Conservation (phyloP, 2,113 vertebrate genomes). For the Melanotaenia duboulayi region DNA sequence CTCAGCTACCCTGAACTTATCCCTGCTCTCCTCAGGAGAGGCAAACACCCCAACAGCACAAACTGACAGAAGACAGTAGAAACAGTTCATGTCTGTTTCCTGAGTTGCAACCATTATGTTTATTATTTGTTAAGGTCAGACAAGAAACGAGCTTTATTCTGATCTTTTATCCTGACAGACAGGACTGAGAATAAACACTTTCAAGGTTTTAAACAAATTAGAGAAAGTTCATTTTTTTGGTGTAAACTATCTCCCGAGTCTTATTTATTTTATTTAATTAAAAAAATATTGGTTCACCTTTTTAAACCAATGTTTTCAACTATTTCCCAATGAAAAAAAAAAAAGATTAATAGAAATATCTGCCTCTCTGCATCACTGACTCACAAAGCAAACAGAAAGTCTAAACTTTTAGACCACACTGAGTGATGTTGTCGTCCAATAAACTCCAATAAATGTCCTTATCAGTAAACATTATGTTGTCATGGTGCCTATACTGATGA, state of each 20-base stretch:
- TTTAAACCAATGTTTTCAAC: not conserved
- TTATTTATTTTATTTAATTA: not conserved
- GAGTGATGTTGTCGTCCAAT: not conserved
- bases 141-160: too few relatives aligned
- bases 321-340: not conserved
- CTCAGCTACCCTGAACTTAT: not conserved
- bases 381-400: not conserved
- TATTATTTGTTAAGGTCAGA: too few relatives aligned
- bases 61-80: too few relatives aligned
- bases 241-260: not conserved
- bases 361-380: not conserved
- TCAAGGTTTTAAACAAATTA: too few relatives aligned
- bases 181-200: too few relatives aligned
- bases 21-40: not conserved
- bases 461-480: not conserved
- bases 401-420: not conserved
- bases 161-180: too few relatives aligned
- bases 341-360: not conserved
- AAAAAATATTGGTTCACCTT: not conserved
- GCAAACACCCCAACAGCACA: constrained; percentile 16
- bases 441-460: not conserved
- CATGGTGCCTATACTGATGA: too few relatives aligned
- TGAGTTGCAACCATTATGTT: too few relatives aligned
- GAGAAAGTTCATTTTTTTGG: not conserved
- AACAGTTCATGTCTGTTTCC: not conserved